phyloP scores from a whole-genome alignment of 2,113 vertebrate genomes.

The Leptobrachium ailaonicum region DNA sequence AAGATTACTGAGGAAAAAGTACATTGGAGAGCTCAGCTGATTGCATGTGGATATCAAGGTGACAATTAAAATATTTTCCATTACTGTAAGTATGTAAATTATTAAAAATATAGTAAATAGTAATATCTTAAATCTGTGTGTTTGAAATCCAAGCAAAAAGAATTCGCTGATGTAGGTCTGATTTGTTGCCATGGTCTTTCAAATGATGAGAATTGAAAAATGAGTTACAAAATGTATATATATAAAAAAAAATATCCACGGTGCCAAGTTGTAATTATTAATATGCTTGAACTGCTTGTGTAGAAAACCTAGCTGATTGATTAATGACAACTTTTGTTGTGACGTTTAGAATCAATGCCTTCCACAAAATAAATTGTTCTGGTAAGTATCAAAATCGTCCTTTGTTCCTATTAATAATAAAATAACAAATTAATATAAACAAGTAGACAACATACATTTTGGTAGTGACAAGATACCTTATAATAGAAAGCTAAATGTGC shows the following conservation, averaged over 20 bases:
- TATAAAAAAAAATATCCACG: background rate
- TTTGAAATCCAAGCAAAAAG: conserved; percentile 12
- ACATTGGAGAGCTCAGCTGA: conserved; percentile 58
- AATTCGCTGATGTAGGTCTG: conserved; percentile 8
- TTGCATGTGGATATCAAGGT: conserved; percentile 41
- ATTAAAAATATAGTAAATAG: conserved; percentile 55
- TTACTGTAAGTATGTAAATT: conserved; percentile 54
- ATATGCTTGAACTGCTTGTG: no score
- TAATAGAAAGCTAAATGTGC: no score
- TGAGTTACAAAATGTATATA: background rate
- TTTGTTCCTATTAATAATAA: no score
- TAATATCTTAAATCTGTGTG: background rate
- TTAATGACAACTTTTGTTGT: no score
- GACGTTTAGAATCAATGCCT: no score
- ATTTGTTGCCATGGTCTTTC: conserved; percentile 13
- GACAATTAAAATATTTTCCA: conserved; percentile 54
- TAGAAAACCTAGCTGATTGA: no score
- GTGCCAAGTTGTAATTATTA: no score
- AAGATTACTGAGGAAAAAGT: conserved; percentile 59
- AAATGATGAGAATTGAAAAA: background rate
- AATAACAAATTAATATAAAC: no score
- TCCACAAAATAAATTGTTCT: no score
- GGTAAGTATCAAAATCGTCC: no score
- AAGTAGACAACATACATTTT: no score
- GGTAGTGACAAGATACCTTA: no score